phyloP scores from a whole-genome alignment of 2,797 vertebrate species.

The Chaunax sp. region DNA sequence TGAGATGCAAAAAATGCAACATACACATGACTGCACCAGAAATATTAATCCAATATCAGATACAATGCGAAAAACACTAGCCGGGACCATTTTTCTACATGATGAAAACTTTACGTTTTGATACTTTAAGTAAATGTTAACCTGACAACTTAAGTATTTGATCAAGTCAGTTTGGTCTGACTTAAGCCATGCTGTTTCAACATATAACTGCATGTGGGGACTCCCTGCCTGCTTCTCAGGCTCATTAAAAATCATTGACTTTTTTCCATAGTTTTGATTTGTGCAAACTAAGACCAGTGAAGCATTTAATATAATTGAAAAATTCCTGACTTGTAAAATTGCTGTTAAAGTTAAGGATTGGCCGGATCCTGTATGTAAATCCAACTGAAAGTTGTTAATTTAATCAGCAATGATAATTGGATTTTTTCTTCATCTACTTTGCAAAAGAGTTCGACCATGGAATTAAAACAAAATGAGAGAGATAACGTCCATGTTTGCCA shows the following conservation, averaged over 20 bases:
- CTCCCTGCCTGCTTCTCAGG: no score
- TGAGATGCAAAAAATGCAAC: no score
- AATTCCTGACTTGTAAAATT: conserved; percentile 18
- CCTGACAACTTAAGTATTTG: no score
- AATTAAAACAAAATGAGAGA: conserved; percentile 3
- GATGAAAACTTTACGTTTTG: no score
- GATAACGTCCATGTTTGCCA: conserved; percentile 21
- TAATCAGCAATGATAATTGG: conserved; percentile 48
- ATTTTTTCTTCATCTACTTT: conserved; percentile 48
- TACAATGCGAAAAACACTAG: no score
- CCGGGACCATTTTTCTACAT: no score
- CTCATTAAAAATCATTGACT: background rate
- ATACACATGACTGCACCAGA: no score
- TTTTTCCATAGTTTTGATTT: background rate
- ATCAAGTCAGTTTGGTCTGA: no score
- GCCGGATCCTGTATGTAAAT: conserved; percentile 7
- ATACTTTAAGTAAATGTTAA: no score
- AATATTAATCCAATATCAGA: no score
- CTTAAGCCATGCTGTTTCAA: no score
- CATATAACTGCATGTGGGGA: no score
- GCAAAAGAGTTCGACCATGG: conserved; percentile 15
- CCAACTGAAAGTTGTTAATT: conserved; percentile 40
- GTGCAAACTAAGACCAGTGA: background rate
- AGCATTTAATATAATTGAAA: conserved; percentile 7
- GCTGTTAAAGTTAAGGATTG: conserved; percentile 6